A percentile compares a stretch with the other conserved stretches of the same genome.
These are phyloP conservation scores for Rhynchopsitta pachyrhyncha DNA, from an alignment of 2,113 vertebrate genomes.

Conservation along the genomic window DNA sequence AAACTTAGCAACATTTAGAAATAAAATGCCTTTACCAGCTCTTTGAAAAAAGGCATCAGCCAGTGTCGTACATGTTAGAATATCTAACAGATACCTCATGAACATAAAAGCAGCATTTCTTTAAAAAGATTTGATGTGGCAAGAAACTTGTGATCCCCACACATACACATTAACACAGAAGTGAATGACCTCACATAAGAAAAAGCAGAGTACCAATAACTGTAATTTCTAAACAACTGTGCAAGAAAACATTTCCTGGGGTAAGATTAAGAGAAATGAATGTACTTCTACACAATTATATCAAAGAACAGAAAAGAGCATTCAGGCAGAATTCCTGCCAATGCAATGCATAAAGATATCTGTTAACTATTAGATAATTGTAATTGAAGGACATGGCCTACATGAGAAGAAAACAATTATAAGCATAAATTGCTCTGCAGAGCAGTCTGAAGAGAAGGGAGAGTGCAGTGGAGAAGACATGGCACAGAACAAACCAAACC, in stretches of 20 bases:
- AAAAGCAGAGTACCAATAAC: neutral
- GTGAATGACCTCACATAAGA: neutral
- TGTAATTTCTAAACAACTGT: neutral
- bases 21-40: neutral
- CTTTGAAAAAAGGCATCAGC: neutral
- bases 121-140: neutral
- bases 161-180: neutral
- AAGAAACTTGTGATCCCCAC: neutral
- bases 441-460: neutral
- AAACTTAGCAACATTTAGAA: neutral
- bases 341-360: neutral
- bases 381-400: neutral
- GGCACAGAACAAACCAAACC: neutral
- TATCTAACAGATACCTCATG: neutral
- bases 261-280: neutral
- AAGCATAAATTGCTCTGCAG: neutral
- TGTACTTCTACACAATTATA: neutral
- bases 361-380: neutral
- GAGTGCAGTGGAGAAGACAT: neutral
- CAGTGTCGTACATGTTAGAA: neutral
- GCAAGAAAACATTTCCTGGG: neutral
- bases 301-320: neutral
- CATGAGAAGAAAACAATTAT: neutral
- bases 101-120: neutral
- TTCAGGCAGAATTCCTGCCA: neutral